Base-by-base conservation (phyloP, 2,797 vertebrate genomes). In the Euthynnus affinis region DNA sequence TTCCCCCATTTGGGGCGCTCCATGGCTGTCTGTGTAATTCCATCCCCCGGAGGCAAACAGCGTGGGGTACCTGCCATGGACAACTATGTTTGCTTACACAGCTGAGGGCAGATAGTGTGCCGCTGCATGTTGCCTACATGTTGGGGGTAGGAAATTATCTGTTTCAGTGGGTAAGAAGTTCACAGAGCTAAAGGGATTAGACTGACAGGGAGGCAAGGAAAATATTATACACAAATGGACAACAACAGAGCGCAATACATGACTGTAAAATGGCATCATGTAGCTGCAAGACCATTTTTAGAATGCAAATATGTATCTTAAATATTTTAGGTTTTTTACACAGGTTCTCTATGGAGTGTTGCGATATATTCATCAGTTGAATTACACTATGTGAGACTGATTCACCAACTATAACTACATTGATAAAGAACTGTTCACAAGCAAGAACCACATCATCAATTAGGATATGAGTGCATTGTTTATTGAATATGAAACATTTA, bases 1-100 rank as follows among this genome's bases (percentile, higher is more conserved):
- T 69, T 69, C 44, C 68, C 40, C 42, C 55, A 22, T 78, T 80
- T n/a, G 51, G 68, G 75, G 74, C 18, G 68, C 82, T 82, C 76
- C 85, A 76, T 74, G 87, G 74, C 76, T 89, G 88, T 88, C 87
- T 75, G 74, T 34, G 71, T 87, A 87, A 90, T 84, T 92, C 83
- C 74, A 80, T 87, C 83, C 80, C 79, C 40, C 13, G 46, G 82
- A 63, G 70, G 81, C 74, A 66, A 69, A 70, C 84, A 68, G 77
- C 18, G 52, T 46, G 80, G 77, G 74, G 80, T 22, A 82, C 81
- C 74, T 87, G 88, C 78, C 84, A 55, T 2, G 53, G 75, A 78
- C 52, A 56, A 51, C 68, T 60, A 23, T 62, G 42, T 77, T 62
- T 74, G 82, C 83, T 83, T 59, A 52, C 56, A 23, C 51, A 25